phyloP scores from a whole-genome alignment of 2,797 vertebrate species.

The Danio aesculapii region DNA sequence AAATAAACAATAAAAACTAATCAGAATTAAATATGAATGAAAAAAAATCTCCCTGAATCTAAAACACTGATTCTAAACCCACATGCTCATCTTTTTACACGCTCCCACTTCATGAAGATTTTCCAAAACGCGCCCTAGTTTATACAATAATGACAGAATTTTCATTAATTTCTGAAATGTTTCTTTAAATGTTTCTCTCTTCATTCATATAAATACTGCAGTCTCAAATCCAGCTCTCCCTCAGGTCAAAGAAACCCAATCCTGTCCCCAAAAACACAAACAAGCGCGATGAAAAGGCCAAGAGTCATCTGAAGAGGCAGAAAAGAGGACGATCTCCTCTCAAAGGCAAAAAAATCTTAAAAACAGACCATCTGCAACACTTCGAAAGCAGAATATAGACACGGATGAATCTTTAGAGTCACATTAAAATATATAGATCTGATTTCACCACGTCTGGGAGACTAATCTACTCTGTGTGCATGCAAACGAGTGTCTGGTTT shows the following conservation, averaged over 20 bases:
- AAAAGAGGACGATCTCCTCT: background rate
- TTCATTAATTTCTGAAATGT: background rate
- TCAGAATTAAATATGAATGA: background rate
- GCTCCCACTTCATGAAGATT: background rate
- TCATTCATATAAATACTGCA: background rate
- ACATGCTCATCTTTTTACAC: background rate
- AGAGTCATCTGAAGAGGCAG: background rate
- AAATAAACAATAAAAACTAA: background rate
- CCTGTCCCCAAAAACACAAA: background rate
- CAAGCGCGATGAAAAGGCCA: background rate
- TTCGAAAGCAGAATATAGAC: slow-evolving; percentile 17
- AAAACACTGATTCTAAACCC: background rate
- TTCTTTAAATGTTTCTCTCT: background rate
- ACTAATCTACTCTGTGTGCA: slow-evolving; percentile 33
- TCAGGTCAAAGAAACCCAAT: background rate
- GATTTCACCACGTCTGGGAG: slow-evolving; percentile 5
- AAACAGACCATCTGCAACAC: slow-evolving; percentile 15
- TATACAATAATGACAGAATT: slow-evolving; percentile 5
- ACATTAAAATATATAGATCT: slow-evolving; percentile 25
- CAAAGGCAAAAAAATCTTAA: background rate
- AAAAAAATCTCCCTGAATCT: background rate
- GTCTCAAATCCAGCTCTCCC: background rate
- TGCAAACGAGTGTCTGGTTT: slow-evolving; percentile 32
- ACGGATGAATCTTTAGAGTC: slow-evolving; percentile 23
- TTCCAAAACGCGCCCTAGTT: background rate